Evolutionary conservation across 2,113 vertebrate genomes (phyloP), one percentile per base, ranked within the genome.

Genomic region (Cavia aperea): DNA sequence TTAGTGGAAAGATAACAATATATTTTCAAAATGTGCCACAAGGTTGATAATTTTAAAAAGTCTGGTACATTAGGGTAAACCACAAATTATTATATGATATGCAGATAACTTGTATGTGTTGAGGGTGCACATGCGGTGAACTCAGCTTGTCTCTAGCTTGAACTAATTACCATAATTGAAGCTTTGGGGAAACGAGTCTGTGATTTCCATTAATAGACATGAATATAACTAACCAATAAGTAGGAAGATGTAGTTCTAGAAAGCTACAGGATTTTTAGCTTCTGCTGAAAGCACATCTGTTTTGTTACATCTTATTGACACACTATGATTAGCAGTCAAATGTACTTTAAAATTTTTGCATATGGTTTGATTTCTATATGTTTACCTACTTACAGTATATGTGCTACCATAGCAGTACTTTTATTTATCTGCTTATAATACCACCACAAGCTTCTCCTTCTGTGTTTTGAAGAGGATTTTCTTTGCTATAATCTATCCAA

Each of bases 171-270:
- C 49, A 79, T 93, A 94, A 96, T n/a, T 93, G 81, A 96, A 90
- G 86, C 90, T 96, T 86, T 93, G 43, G 60, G 68, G 81, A 95
- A 95, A 12, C 77, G 65, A 96, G 54, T 93, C 83, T 95, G 73
- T 95, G 93, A 93, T 96, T 97, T 94, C 81, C 89, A 94, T 96
- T 95, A 93, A 95, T 89, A 94, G 56, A 90, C 88, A 92, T 39
- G 62, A 82, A 90, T 95, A 93, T 95, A 96, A 96, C 94, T 96
- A 96, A 94, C 93, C 94, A 94, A 93, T 94, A 95, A 88, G 60
- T 89, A 86, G 54, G 91, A 95, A 88, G 93, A 92, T 95, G 83
- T 95, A 81, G 85, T 78, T 91, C 81, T 84, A 93, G 78, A 96
- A 84, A 96, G 65, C 77, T 86, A 89, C 86, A 93, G 86, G 92